Evolutionary conservation across 2,888 invertebrate genomes (phyloP), one percentile per base, ranked within the genome.

Genomic region (Macroteleia sp.): DNA sequence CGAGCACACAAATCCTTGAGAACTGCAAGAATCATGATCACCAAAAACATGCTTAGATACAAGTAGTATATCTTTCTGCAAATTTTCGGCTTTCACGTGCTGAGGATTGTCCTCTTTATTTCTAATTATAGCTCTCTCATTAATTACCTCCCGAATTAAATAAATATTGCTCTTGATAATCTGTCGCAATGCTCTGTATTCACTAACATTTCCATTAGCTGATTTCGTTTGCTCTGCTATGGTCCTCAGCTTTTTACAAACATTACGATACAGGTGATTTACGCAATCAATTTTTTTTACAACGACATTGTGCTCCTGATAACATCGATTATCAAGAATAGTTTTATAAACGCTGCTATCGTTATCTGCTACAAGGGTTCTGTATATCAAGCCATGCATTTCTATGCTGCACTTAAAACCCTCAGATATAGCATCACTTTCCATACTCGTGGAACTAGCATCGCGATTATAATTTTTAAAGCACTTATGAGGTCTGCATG

Each of bases 391-490:
- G 14, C 50, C 50, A 19, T 54, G 59, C 10, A 39, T 36, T 25
- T 64, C 32, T 8, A 62, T 17, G 28, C 57, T 77, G 19, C 34
- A 20, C 2, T 22, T 22, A 16, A 71, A 75, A 2, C 61, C 32
- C 48, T 67, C 61, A 1, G 20, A 44, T 34, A 67, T 66, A 0
- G 52, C 59, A 28, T 28, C 28, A 32, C 39, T 28, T 52, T 74
- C 54, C 59, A 74, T 66, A 10, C 46, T 59, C 1, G 54, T 54
- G 0, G 67, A 61, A 16, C 34, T 52, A 20, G 17, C 36, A 16
- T 69, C 77, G 4, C 61, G 80, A 25, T 70, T 70, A 80, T 81
- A 85, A 66, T 87, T 86, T 52, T 82, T 82, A 66, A 14, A 61
- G 22, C 78, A 78, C 8, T n/a, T 10, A n/a, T 78, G 66, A 1